A percentile compares a stretch with the other conserved stretches of the same genome.
Evolutionary conservation across 2,888 invertebrate genomes (phyloP).

Genomic region (Sympetrum striolatum): DNA sequence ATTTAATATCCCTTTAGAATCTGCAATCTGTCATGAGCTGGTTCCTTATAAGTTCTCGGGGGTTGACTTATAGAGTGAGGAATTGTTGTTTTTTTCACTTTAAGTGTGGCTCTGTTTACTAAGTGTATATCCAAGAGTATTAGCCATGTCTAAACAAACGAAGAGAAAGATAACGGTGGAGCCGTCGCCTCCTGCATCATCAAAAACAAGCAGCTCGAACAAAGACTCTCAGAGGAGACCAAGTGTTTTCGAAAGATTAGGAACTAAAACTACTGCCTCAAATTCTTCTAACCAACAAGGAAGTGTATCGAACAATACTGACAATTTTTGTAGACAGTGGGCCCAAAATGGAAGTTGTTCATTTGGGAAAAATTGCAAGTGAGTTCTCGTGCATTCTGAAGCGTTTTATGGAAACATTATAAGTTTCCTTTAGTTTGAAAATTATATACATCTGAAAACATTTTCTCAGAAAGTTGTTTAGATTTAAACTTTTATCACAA

Average conservation of each 20-base stretch:
- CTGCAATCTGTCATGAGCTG: too few relatives aligned
- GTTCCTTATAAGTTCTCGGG: too few relatives aligned
- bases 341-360: conserved; percentile 78
- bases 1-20: too few relatives aligned
- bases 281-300: conserved; percentile 57
- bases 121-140: too few relatives aligned
- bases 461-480: neutral
- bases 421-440: neutral
- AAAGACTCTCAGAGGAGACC: conserved; percentile 66
- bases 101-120: too few relatives aligned
- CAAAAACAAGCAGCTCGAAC: conserved; percentile 68
- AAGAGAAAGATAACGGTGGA: conserved; percentile 81
- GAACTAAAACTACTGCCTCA: conserved; percentile 70
- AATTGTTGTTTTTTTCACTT: too few relatives aligned
- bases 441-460: neutral
- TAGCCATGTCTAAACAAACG: conserved; percentile 70
- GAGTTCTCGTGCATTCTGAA: conserved; percentile 46
- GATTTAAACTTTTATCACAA: neutral
- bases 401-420: neutral
- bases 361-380: conserved; percentile 80
- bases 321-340: conserved; percentile 77
- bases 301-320: conserved; percentile 50
- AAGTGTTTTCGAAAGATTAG: conserved; percentile 83
- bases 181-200: conserved; percentile 57
- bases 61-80: too few relatives aligned